Percentiles rank a stretch among this genome's conserved stretches.
phyloP scores from a whole-genome alignment of 2,797 vertebrate species.

The Gymnoscopelus microlampas region DNA sequence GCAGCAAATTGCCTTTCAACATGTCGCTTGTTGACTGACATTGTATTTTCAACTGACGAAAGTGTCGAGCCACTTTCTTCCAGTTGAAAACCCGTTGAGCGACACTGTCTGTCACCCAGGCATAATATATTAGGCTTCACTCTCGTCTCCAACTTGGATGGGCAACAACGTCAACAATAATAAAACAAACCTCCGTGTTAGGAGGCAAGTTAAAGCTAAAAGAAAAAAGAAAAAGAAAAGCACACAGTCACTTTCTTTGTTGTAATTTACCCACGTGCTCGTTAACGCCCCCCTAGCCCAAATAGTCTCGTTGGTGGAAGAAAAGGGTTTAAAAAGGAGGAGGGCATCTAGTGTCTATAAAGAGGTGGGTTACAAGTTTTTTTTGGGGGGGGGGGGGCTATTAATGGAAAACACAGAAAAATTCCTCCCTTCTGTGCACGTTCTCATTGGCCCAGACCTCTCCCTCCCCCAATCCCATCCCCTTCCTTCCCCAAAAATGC shows the following conservation, averaged over 20 bases:
- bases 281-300: constrained; percentile 39
- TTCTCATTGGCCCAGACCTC: constrained; percentile 21
- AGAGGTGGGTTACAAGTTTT: constrained; percentile 34
- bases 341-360: constrained; percentile 27
- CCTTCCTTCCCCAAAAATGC: neutral
- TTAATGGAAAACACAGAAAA: constrained; percentile 43
- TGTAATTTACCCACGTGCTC: constrained; percentile 44
- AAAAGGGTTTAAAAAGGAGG: constrained; percentile 14
- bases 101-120: no score
- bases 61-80: no score
- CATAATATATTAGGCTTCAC: no score
- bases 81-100: no score
- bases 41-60: no score
- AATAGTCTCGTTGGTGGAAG: constrained; percentile 36
- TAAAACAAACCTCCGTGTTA: constrained; percentile 29
- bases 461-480: neutral
- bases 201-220: constrained; percentile 20
- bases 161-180: neutral
- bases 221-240: constrained; percentile 3
- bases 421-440: constrained; percentile 8
- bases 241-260: constrained; percentile 43
- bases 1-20: no score
- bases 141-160: no score
- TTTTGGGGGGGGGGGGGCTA: constrained; percentile 22
- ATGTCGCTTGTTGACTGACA: no score